Evolutionary conservation across 2,797 vertebrate species (phyloP).

Genomic region (Microhierax caerulescens): DNA sequence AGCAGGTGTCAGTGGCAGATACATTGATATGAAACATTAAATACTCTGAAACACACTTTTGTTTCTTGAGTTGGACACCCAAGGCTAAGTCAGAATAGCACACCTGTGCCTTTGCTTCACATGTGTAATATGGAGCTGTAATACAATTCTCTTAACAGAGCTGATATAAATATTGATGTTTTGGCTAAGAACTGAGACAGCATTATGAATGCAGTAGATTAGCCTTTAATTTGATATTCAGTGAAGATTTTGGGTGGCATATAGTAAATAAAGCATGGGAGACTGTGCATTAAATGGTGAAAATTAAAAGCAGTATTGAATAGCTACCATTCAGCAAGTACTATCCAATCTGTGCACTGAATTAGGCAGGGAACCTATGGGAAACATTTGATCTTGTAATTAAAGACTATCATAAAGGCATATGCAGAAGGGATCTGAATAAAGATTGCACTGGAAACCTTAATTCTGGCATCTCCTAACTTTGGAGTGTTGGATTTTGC

Average conservation of each 20-base stretch:
- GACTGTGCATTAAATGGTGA: neutral
- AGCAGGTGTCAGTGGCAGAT: neutral
- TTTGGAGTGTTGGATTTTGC: neutral
- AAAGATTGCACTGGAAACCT: neutral
- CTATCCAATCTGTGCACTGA: neutral
- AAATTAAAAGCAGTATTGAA: neutral
- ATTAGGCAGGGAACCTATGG: neutral
- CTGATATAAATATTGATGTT: neutral
- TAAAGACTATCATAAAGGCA: neutral
- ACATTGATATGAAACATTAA: neutral
- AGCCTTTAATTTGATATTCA: neutral
- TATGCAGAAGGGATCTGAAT: neutral
- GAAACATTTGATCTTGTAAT: neutral
- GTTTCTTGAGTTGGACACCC: neutral
- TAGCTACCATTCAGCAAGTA: neutral
- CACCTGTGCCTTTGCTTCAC: neutral
- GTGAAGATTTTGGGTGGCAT: neutral
- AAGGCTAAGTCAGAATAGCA: neutral
- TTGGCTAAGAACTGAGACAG: neutral
- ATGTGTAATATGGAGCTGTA: neutral
- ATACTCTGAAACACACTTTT: neutral
- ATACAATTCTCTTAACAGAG: neutral
- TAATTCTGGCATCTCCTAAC: neutral
- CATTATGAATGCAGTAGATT: neutral
- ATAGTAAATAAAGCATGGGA: neutral